Evolutionary conservation across 2,797 vertebrate genomes (phyloP).

Genomic region (Ambastaia sidthimunki): DNA sequence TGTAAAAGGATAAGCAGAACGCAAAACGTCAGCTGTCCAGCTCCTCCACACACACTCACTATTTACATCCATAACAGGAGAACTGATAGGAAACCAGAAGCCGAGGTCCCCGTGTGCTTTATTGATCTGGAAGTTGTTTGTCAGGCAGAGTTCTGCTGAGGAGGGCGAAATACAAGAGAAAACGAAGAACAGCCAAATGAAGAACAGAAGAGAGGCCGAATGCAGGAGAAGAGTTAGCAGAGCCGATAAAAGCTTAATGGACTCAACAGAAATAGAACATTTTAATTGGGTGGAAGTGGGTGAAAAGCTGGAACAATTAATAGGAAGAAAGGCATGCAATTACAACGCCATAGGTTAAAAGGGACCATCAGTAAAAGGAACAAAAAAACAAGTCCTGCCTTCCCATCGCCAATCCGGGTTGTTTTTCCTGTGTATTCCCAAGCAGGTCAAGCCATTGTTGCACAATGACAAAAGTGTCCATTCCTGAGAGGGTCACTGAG

Average conservation of each 20-base stretch:
- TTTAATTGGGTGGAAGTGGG: conserved; percentile 62
- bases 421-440: conserved; percentile 31
- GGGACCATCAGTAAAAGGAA: conserved; percentile 13
- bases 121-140: conserved; percentile 52
- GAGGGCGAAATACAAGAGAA: background rate
- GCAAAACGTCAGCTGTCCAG: background rate
- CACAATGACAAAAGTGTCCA: conserved; percentile 16
- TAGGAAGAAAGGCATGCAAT: conserved; percentile 60
- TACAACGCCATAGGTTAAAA: conserved; percentile 50
- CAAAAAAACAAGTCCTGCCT: conserved; percentile 7
- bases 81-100: conserved; percentile 52
- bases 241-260: conserved; percentile 58
- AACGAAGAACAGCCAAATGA: conserved; percentile 6
- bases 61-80: conserved; percentile 45
- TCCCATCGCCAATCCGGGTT: background rate
- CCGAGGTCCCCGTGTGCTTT: conserved; percentile 45
- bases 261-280: conserved; percentile 56
- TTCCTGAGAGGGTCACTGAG: conserved; percentile 11
- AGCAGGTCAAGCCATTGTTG: conserved; percentile 32
- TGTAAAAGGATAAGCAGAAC: conserved; percentile 1
- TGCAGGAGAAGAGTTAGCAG: conserved; percentile 45
- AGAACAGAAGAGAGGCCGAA: conserved; percentile 35
- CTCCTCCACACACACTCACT: background rate
- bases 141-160: conserved; percentile 45
- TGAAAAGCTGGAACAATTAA: conserved; percentile 56